Evolutionary conservation across 2,113 vertebrate species (phyloP), one percentile per base, ranked within the genome.

Genomic region (Hirundichthys speculiger): DNA sequence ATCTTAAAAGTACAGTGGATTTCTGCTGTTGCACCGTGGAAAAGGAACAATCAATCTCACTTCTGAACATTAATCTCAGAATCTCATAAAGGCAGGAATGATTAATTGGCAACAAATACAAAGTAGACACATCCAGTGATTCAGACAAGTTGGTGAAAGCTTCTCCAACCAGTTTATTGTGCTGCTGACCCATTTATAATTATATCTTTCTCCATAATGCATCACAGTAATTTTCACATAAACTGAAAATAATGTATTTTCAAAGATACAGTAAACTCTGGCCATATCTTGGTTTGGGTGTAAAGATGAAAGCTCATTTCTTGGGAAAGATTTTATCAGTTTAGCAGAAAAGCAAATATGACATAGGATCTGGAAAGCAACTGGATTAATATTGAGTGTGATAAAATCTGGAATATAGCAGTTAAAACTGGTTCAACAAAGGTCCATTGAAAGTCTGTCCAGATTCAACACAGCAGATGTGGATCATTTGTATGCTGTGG

Each of bases 91-190:
- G 13, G 16, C 16, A 61, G 19, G 18, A 49, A 52, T 52, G 47
- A 69, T 50, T 43, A n/a, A 57, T 38, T 25, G 21, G 65, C 53
- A 73, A 54, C 18, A 34, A 39, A 52, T 34, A 53, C 19, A 56
- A 47, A 67, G 64, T n/a, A 30, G 34, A 43, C 1, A 25, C 38
- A 56, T 60, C 51, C 56, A 46, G 53, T 76, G 41, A 64, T 58
- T 67, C 45, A 49, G 7, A 2, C 6, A 38, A 47, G 57, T 52
- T 27, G 21, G 10, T 38, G 27, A 64, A 63, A 64, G 53, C 61
- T 38, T 71, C 75, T 70, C 61, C 58, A n/a, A 49, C 20, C 51
- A 64, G 24, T 65, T 76, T 69, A 25, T 49, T 43, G 15, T 42
- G 40, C 38, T 46, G 5, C 48, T 41, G 75, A 69, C 38, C 52